Conservation (phyloP, 2,888 invertebrate species). For the Epiblema foenella region DNA sequence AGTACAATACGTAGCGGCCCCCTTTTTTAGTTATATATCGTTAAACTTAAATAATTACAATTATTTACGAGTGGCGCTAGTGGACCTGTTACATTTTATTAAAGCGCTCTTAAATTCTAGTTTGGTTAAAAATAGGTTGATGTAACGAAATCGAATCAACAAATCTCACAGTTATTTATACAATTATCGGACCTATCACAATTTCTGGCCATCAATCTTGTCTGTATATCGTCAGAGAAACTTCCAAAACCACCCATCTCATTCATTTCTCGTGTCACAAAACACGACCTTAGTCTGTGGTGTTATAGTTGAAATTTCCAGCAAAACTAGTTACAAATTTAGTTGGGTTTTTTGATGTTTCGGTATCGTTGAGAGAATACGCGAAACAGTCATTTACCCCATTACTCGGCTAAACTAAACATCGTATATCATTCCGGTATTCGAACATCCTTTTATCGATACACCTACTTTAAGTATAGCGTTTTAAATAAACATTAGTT, state of each 20-base stretch:
- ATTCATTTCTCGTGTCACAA: neutral
- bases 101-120: no score
- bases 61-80: no score
- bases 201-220: conserved; percentile 31
- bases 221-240: neutral
- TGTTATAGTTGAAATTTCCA: neutral
- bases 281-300: neutral
- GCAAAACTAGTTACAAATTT: no score
- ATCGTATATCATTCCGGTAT: conserved; percentile 27
- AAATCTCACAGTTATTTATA: conserved; percentile 6
- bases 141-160: conserved; percentile 10
- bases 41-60: no score
- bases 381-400: conserved; percentile 14
- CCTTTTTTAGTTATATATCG: no score
- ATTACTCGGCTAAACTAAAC: conserved; percentile 30
- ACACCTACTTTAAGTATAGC: neutral
- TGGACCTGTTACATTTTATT: no score
- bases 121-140: no score
- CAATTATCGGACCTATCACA: conserved; percentile 11
- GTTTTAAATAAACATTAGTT: neutral
- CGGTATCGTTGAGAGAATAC: conserved; percentile 14
- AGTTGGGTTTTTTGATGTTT: neutral
- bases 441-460: conserved; percentile 20
- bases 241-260: neutral
- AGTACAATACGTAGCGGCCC: no score